Conservation (phyloP, 2,797 vertebrate species). For the Halcyon smyrnensis region DNA sequence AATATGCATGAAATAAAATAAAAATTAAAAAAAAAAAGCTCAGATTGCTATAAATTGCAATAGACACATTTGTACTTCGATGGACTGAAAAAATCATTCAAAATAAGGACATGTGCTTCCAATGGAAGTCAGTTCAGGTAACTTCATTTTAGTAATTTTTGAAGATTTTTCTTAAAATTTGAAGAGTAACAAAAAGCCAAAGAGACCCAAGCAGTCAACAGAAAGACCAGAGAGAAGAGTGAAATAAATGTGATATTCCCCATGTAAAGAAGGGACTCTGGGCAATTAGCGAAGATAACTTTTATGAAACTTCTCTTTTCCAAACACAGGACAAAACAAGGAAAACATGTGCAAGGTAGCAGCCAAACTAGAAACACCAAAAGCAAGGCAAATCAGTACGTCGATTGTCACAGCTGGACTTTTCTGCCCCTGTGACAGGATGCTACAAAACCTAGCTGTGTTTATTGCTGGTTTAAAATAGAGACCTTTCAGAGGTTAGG, state of each 20-base stretch:
- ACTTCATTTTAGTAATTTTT: background rate
- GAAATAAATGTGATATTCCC: background rate
- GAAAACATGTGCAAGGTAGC: background rate
- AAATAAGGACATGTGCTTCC: background rate
- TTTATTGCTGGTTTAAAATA: slow-evolving; percentile 8
- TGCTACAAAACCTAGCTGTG: background rate
- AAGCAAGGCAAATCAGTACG: background rate
- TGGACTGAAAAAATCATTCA: background rate
- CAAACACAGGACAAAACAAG: background rate
- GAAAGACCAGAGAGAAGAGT: background rate
- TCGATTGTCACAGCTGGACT: background rate
- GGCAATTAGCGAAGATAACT: background rate
- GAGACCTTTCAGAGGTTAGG: background rate
- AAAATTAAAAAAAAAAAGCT: background rate
- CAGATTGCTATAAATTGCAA: background rate
- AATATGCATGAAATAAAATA: background rate
- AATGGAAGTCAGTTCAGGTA: background rate
- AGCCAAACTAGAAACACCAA: background rate
- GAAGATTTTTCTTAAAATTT: background rate
- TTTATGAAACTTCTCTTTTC: background rate
- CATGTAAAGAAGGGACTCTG: background rate
- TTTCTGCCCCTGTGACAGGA: background rate
- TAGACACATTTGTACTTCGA: background rate
- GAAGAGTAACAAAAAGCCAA: background rate
- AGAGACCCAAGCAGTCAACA: background rate